Conservation (phyloP, 2,113 vertebrate species). For the Callocephalon fimbriatum region DNA sequence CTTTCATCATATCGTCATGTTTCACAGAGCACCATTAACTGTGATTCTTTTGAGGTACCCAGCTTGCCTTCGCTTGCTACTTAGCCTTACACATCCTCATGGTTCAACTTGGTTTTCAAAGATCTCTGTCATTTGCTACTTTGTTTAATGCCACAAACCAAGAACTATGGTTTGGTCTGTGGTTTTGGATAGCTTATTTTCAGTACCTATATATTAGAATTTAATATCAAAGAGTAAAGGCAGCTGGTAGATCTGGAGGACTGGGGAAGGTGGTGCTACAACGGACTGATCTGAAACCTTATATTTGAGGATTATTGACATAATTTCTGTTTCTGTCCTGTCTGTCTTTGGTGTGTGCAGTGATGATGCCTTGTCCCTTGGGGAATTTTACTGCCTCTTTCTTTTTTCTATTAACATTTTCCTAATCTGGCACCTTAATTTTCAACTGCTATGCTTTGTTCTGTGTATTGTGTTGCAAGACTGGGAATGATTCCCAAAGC, state of each 20-base stretch:
- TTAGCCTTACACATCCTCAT: not conserved
- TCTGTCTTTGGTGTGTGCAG: not conserved
- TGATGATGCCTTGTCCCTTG: not conserved
- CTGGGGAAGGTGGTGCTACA: not conserved
- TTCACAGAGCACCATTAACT: not conserved
- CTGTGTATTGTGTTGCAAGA: not conserved
- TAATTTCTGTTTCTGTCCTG: not conserved
- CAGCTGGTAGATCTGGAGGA: not conserved
- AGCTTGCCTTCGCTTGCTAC: not conserved
- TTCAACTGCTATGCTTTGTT: not conserved
- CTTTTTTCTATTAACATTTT: not conserved
- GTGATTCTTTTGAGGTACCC: not conserved
- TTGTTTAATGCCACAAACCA: not conserved
- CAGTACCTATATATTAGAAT: not conserved
- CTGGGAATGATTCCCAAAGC: not conserved
- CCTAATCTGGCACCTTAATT: not conserved
- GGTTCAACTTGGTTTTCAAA: not conserved
- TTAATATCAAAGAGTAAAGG: not conserved
- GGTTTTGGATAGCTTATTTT: not conserved
- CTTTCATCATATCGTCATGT: slow-evolving; percentile 37
- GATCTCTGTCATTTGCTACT: not conserved
- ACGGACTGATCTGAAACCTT: not conserved
- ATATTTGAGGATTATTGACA: not conserved
- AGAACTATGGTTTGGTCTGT: not conserved
- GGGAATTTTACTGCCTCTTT: not conserved